Conservation (phyloP, 2,888 invertebrate genomes). For the Linnaemya tessellans region DNA sequence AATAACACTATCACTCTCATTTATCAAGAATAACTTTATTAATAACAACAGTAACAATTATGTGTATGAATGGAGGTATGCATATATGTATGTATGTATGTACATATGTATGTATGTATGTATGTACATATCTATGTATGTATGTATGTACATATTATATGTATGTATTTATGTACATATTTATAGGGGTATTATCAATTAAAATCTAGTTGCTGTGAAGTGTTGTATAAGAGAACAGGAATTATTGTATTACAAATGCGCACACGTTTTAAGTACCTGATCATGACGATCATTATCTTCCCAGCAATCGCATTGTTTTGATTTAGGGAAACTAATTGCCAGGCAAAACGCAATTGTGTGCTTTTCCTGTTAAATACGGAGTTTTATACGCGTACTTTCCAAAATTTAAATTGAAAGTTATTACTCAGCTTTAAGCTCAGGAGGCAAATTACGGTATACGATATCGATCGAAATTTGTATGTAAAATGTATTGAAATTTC, state of each 20-base stretch:
- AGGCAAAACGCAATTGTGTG: no score
- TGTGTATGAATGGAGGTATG: no score
- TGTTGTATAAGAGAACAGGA: not conserved
- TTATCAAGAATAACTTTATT: conserved; percentile 19
- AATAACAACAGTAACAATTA: conserved; percentile 25
- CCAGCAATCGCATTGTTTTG: not conserved
- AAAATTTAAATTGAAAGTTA: no score
- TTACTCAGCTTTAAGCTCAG: no score
- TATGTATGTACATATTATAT: not conserved
- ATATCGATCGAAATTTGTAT: no score
- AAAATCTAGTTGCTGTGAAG: not conserved
- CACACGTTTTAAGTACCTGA: not conserved
- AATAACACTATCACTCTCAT: conserved; percentile 49
- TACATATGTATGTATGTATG: not conserved
- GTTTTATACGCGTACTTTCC: no score
- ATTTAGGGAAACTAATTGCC: not conserved
- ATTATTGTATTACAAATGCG: not conserved
- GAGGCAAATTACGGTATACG: no score
- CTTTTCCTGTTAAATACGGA: no score
- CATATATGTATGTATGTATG: not conserved
- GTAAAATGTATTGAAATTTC: no score
- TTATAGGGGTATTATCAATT: not conserved
- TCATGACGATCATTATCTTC: not conserved
- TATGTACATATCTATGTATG: not conserved
- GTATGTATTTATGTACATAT: not conserved